Base-by-base conservation (phyloP, 2,113 vertebrate species). In the Dicerorhinus sumatrensis region DNA sequence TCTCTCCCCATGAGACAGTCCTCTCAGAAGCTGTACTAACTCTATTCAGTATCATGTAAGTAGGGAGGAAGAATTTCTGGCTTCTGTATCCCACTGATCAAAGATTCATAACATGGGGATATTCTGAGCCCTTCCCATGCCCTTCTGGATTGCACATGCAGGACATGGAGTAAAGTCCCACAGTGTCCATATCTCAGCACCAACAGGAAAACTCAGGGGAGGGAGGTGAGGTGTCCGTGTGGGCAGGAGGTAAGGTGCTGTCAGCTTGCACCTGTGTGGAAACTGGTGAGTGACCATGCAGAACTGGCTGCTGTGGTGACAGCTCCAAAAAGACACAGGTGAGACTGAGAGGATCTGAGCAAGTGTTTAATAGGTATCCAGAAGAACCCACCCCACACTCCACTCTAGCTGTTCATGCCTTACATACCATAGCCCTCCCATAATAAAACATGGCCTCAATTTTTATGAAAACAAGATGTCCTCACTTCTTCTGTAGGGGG, bases 211-310 rank as follows among this genome's bases (percentile, higher is more conserved):
- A 18, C 7, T 79, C 33, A 20, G 13, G 11, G 1, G 16, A 69
- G 3, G 4, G 4, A n/a, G 17, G 54, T 48, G 29, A 65, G 13
- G 2, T 25, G 1, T 11, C 48, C 48, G 1, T 48, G 48, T 48
- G 48, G 48, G 48, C 48, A 48, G 8, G 48, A 48, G 11, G 8
- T 10, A 48, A 48, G 11, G 48, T 48, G 48, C 48, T 48, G 1
- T 48, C n/a, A 58, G 46, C 3, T 62, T 69, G 29, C 0, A 21
- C 23, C 23, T 46, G 0, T 31, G 29, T 67, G 2, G 42, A 76
- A n/a, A 48, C 23, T 62, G 23, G 16, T 23, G 2, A 2, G 1
- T 3, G 25, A 5, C 11, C 14, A 2, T 23, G 12, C 11, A 54
- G 48, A 54, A 5, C 21, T 29, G 29, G 20, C 11, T 39, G 21